These are phyloP conservation scores for Perdita meconis DNA, from an alignment of 2,888 invertebrate genomes.

Conservation along the genomic window DNA sequence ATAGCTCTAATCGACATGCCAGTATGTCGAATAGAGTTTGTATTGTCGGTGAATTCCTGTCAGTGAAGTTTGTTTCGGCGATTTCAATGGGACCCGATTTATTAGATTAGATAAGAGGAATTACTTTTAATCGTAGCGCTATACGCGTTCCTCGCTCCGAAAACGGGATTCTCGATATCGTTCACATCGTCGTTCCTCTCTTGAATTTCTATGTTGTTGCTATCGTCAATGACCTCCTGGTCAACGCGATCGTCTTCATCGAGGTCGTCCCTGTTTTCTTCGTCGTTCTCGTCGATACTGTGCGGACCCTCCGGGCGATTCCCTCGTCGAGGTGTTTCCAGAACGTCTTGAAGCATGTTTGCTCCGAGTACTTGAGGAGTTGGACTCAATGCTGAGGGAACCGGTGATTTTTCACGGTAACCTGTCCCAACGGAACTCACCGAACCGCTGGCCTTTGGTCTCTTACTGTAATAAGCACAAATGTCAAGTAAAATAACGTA, in stretches of 20 bases:
- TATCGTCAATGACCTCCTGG: slow-evolving; percentile 43
- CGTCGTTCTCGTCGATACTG: slow-evolving; percentile 80
- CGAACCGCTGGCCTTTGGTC: slow-evolving; percentile 79
- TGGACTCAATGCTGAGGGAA: slow-evolving; percentile 79
- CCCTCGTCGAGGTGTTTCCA: slow-evolving; percentile 83
- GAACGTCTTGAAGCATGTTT: slow-evolving; percentile 83
- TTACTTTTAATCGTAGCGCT: slow-evolving; percentile 87
- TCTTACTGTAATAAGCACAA: slow-evolving; percentile 71
- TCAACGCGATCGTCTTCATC: slow-evolving; percentile 79
- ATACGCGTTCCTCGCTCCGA: slow-evolving; percentile 82
- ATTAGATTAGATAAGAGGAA: slow-evolving; percentile 65
- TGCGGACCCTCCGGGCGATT: slow-evolving; percentile 81
- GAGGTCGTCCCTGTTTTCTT: slow-evolving; percentile 75
- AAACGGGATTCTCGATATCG: slow-evolving; percentile 85
- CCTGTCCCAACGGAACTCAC: slow-evolving; percentile 81
- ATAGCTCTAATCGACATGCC: no score
- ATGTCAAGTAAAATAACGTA: no score
- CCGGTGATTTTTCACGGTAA: slow-evolving; percentile 81
- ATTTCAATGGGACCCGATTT: no score
- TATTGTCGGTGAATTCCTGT: no score
- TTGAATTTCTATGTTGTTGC: slow-evolving; percentile 3
- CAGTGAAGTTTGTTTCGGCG: no score
- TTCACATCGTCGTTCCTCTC: slow-evolving; percentile 65
- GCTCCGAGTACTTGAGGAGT: slow-evolving; percentile 86
- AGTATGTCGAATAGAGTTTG: no score